Conservation (phyloP, 2,113 vertebrate genomes). For the Heptranchias perlo region DNA sequence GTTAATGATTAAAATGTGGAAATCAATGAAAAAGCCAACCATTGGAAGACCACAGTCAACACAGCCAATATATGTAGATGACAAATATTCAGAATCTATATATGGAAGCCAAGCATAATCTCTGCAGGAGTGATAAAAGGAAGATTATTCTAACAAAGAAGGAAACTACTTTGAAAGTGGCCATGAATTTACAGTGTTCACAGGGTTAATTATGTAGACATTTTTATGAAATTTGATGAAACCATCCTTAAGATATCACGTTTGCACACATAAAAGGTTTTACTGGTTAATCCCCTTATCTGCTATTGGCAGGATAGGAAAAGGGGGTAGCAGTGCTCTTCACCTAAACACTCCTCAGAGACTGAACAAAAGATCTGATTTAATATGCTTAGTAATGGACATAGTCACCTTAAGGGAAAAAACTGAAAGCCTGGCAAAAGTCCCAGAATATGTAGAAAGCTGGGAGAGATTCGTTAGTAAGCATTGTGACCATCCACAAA, state of each 20-base stretch:
- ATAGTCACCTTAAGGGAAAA: background rate
- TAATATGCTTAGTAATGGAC: slow-evolving; percentile 1
- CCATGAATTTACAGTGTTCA: background rate
- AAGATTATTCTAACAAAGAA: background rate
- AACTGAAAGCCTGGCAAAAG: background rate
- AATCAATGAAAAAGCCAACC: background rate
- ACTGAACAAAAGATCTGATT: background rate
- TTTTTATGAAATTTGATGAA: background rate
- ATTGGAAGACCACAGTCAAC: background rate
- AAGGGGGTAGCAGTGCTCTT: background rate
- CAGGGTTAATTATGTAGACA: background rate
- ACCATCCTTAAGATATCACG: background rate
- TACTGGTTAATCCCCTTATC: background rate
- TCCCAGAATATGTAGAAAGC: background rate
- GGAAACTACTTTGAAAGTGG: background rate
- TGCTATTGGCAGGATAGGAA: background rate
- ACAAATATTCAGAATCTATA: background rate
- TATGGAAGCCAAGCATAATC: background rate
- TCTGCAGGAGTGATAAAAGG: background rate
- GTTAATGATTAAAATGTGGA: background rate
- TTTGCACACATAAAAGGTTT: background rate
- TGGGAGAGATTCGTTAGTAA: background rate
- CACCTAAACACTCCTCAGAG: background rate
- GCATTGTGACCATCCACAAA: background rate
- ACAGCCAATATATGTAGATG: background rate